phyloP scores from a whole-genome alignment of 2,113 vertebrate genomes.

The Silurus meridionalis region DNA sequence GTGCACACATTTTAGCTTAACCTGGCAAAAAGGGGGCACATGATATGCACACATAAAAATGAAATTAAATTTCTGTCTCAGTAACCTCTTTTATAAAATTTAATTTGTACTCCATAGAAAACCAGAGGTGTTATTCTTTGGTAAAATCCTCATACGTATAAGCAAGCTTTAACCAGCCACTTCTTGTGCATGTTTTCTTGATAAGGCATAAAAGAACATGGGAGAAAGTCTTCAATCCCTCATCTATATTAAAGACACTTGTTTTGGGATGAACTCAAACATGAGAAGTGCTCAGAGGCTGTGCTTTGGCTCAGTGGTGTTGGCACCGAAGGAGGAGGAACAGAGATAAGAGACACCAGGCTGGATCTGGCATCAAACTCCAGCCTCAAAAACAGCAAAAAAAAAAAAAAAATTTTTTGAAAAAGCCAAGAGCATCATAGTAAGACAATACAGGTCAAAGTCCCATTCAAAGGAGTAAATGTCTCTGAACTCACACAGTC shows the following conservation, averaged over 20 bases:
- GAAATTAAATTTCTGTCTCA: neutral
- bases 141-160: constrained; percentile 1
- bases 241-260: constrained; percentile 29
- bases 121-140: constrained; percentile 40
- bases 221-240: constrained; percentile 18
- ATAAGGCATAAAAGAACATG: too few species aligned
- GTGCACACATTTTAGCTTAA: constrained; percentile 6
- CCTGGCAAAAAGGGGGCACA: neutral
- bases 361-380: constrained; percentile 37
- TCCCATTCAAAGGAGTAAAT: constrained; percentile 25
- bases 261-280: constrained; percentile 46
- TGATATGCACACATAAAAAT: constrained; percentile 11
- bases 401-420: too few species aligned
- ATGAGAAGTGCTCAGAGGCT: constrained; percentile 10
- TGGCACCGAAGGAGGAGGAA: constrained; percentile 45
- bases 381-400: constrained; percentile 22
- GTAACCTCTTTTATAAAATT: neutral
- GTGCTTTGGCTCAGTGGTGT: constrained; percentile 48
- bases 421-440: neutral
- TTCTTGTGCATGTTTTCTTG: neutral
- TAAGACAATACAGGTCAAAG: constrained; percentile 36
- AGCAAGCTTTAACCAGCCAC: neutral
- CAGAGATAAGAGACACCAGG: constrained; percentile 22
- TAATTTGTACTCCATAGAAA: constrained; percentile 17
- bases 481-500: constrained; percentile 24